Evolutionary conservation across 2,113 vertebrate species (phyloP), one percentile per base, ranked within the genome.

Genomic region (Peromyscus maniculatus): DNA sequence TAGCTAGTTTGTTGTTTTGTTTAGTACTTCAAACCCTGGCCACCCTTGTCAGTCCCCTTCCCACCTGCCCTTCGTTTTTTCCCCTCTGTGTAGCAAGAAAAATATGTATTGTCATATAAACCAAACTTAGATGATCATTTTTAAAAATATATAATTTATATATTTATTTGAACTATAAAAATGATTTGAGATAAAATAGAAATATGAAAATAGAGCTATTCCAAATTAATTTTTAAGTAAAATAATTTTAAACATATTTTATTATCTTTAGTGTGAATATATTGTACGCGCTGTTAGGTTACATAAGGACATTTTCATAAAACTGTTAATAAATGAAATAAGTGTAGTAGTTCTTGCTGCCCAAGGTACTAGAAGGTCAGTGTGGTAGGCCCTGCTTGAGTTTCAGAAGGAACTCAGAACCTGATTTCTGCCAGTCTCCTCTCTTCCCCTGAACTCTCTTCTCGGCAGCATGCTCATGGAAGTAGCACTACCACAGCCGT

Each of bases 161-260:
- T 74, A 49, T 91, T 82, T 97, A 94, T 91, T 97, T 98, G 71
- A 93, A 77, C 1, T 31, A 89, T 46, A 86, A 36, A 80, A 22
- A 31, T 89, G 72, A 75, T 89, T 96, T 90, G 21, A 92, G 78
- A 75, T 94, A 84, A 97, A 93, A 67, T 93, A 83, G 57, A 94
- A 94, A 71, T 89, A 28, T 46, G 36, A 96, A 52, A 87, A 87
- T 87, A 69, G 46, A 71, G 31, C 59, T 84, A 93, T 82, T n/a
- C 49, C 72, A 91, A 93, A 72, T n/a, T 74, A 33, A 71, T 36
- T 90, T 86, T 78, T 77, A 69, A 31, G 21, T 87, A 24, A 19
- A 87, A 33, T 52, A 71, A 55, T 67, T 87, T 88, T 77, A 86
- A 89, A 82, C 57, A 24, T 72, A 39, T 71, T 72, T 72, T 72